phyloP scores from a whole-genome alignment of 2,888 invertebrate species.

The Eilema caniola region DNA sequence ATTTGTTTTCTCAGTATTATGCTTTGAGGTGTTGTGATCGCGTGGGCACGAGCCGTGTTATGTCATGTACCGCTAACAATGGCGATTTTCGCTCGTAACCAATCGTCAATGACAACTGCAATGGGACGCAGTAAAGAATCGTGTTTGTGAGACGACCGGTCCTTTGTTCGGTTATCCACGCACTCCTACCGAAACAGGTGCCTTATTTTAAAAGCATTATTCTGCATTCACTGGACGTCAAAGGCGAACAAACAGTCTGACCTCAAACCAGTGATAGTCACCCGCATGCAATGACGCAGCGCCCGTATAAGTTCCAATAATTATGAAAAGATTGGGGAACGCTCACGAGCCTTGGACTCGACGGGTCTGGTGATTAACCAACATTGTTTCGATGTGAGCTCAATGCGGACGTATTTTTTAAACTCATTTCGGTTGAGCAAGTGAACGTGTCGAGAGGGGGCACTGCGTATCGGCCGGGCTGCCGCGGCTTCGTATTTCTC shows the following conservation, averaged over 20 bases:
- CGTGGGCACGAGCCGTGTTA: slow-evolving; percentile 68
- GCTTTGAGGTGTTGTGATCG: slow-evolving; percentile 57
- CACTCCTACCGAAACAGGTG: slow-evolving; percentile 69
- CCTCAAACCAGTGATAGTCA: slow-evolving; percentile 56
- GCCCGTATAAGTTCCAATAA: slow-evolving; percentile 78
- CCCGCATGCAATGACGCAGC: slow-evolving; percentile 73
- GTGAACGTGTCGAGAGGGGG: slow-evolving; percentile 83
- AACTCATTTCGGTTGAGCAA: slow-evolving; percentile 73
- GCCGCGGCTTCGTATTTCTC: slow-evolving; percentile 74
- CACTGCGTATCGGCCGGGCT: slow-evolving; percentile 76
- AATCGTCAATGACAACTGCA: slow-evolving; percentile 72
- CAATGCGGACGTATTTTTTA: slow-evolving; percentile 55
- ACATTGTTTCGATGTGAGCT: slow-evolving; percentile 36
- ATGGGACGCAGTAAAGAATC: slow-evolving; percentile 70
- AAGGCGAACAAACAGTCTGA: slow-evolving; percentile 46
- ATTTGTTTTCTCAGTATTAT: slow-evolving; percentile 63
- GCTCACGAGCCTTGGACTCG: slow-evolving; percentile 61
- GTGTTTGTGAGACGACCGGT: slow-evolving; percentile 64
- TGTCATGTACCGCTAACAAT: slow-evolving; percentile 72
- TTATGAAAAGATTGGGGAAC: slow-evolving; percentile 65
- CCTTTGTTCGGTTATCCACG: slow-evolving; percentile 70
- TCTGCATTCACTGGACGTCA: slow-evolving; percentile 49
- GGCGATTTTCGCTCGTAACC: slow-evolving; percentile 69
- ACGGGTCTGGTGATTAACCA: slow-evolving; percentile 38
- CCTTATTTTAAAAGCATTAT: slow-evolving; percentile 61